These are phyloP conservation scores for Theretra japonica DNA, from an alignment of 2,888 invertebrate species.

Conservation along the genomic window DNA sequence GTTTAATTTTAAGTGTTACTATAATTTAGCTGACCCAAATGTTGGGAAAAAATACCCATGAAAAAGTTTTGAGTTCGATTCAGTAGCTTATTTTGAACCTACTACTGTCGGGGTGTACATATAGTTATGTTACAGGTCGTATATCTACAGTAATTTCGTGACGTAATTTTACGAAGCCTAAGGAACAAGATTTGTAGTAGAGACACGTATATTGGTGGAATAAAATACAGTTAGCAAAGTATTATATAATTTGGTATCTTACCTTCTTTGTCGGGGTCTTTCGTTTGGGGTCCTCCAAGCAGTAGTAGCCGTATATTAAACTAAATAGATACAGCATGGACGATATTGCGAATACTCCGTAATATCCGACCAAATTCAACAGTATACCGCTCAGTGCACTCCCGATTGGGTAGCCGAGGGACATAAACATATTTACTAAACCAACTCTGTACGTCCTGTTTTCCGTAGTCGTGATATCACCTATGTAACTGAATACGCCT, in stretches of 20 bases:
- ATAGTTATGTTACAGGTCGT: no score
- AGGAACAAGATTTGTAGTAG: no score
- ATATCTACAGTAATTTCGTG: no score
- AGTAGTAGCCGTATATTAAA: slow-evolving; percentile 89
- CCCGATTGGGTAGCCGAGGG: slow-evolving; percentile 94
- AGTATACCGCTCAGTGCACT: slow-evolving; percentile 93
- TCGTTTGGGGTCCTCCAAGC: slow-evolving; percentile 86
- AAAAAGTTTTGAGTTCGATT: no score
- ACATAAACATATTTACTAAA: slow-evolving; percentile 93
- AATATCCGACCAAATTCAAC: slow-evolving; percentile 89
- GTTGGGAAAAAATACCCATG: no score
- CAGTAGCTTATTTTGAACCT: no score
- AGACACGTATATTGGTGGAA: no score
- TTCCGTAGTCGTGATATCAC: slow-evolving; percentile 92
- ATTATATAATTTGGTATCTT: slow-evolving; percentile 35
- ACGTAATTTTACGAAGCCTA: neutral
- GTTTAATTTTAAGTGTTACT: no score
- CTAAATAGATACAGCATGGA: slow-evolving; percentile 89
- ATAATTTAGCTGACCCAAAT: no score
- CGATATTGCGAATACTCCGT: slow-evolving; percentile 91
- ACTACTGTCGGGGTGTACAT: no score
- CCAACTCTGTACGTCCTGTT: slow-evolving; percentile 93
- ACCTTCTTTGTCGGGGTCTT: slow-evolving; percentile 55
- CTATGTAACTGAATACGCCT: slow-evolving; percentile 94
- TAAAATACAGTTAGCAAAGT: neutral